Evolutionary conservation across 1,140 invertebrate genomes (phyloP).

Genomic region (Aphelinus certus): DNA sequence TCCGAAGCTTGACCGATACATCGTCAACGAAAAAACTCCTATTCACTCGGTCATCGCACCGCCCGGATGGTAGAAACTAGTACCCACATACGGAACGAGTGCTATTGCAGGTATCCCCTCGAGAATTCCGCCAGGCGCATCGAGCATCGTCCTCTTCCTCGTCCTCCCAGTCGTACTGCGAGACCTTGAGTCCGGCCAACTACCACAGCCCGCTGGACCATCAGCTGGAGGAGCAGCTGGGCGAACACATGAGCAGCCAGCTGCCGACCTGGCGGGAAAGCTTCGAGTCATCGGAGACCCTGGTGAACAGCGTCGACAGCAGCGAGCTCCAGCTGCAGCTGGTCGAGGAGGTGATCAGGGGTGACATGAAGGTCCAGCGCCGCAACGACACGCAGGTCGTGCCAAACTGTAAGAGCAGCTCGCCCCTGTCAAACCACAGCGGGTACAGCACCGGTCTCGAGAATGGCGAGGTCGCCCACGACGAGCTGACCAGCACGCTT

Average conservation of each 20-base stretch:
- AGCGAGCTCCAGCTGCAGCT: slow-evolving; percentile 43
- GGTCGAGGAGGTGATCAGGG: slow-evolving; percentile 46
- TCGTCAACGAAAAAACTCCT: no score
- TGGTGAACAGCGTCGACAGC: slow-evolving; percentile 44
- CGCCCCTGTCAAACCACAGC: background rate
- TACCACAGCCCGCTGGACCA: slow-evolving; percentile 40
- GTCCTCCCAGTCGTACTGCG: slow-evolving; percentile 51
- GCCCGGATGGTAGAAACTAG: no score
- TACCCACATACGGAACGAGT: no score
- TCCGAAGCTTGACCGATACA: no score
- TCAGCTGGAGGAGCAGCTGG: slow-evolving; percentile 43
- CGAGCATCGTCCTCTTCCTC: slow-evolving; percentile 48
- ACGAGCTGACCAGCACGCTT: slow-evolving; percentile 24
- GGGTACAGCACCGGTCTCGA: background rate
- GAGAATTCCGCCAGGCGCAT: slow-evolving; percentile 37
- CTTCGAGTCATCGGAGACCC: slow-evolving; percentile 44
- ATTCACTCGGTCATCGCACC: no score
- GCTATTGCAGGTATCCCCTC: slow-evolving; percentile 16
- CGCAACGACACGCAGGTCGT: slow-evolving; percentile 38
- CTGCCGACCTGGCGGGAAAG: slow-evolving; percentile 39
- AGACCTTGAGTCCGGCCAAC: slow-evolving; percentile 48
- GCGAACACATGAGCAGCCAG: slow-evolving; percentile 36
- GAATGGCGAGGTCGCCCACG: background rate
- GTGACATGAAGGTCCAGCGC: slow-evolving; percentile 27
- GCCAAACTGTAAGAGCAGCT: slow-evolving; percentile 6